A percentile compares a stretch with the other conserved stretches of the same genome.
phyloP scores from a whole-genome alignment of 2,113 vertebrate genomes.

The Machaerirhynchus nigripectus region DNA sequence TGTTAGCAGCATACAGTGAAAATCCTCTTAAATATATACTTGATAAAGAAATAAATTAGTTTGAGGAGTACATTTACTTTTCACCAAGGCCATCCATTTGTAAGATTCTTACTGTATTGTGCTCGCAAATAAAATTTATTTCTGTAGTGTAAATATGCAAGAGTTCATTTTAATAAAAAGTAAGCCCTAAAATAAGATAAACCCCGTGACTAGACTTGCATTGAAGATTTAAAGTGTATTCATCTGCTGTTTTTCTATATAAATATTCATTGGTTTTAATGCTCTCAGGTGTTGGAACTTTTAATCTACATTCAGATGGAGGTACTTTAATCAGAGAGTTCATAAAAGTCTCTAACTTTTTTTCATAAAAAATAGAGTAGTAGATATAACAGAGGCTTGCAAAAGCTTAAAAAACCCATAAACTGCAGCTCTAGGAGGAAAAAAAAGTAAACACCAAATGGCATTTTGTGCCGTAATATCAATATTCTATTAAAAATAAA shows the following conservation, averaged over 20 bases:
- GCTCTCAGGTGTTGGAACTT: conserved; percentile 82
- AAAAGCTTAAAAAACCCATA: conserved; percentile 46
- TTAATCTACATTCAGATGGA: conserved; percentile 85
- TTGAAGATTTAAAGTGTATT: conserved; percentile 84
- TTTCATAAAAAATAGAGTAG: conserved; percentile 61
- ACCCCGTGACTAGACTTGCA: conserved; percentile 82
- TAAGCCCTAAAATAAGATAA: conserved; percentile 84
- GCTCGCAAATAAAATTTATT: conserved; percentile 80
- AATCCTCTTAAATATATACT: conserved; percentile 30
- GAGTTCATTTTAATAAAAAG: conserved; percentile 84
- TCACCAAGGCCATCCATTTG: conserved; percentile 58
- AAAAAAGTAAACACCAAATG: conserved; percentile 64
- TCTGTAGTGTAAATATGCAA: conserved; percentile 83
- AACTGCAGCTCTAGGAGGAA: conserved; percentile 39
- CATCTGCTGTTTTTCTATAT: conserved; percentile 80
- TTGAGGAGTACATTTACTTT: conserved; percentile 60
- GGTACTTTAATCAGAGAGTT: conserved; percentile 83
- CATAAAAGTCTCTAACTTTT: conserved; percentile 77
- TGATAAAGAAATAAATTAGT: conserved; percentile 60
- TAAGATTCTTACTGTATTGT: conserved; percentile 74
- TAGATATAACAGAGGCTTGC: conserved; percentile 64
- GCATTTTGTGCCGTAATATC: conserved; percentile 73
- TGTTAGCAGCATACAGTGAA: conserved; percentile 1
- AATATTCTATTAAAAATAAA: conserved; percentile 82
- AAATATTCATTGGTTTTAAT: conserved; percentile 85